Conservation (phyloP, 1,140 invertebrate species). For the Drosophila santomea region DNA sequence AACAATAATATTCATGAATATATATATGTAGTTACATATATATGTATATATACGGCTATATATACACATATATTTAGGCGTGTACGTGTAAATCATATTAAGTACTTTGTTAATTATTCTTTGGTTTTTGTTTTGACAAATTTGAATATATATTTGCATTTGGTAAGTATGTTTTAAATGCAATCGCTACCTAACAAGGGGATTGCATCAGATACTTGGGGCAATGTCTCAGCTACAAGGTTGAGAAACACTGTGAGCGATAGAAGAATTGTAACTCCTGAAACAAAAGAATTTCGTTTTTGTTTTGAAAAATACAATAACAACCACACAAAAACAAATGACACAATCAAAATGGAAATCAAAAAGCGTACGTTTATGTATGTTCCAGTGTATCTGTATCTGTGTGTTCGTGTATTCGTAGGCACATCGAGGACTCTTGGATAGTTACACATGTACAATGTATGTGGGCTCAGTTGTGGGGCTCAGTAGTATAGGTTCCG, state of each 20-base stretch:
- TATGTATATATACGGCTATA: conserved; percentile 61
- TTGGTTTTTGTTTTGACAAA: conserved; percentile 73
- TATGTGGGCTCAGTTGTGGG: conserved; percentile 33
- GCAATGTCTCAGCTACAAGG: conserved; percentile 97
- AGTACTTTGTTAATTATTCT: conserved; percentile 80
- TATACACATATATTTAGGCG: conserved; percentile 77
- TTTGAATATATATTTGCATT: conserved; percentile 84
- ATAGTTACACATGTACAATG: conserved; percentile 10
- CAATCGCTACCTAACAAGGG: conserved; percentile 94
- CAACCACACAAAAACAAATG: conserved; percentile 72
- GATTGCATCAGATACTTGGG: conserved; percentile 97
- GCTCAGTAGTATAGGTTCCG: conserved; percentile 12
- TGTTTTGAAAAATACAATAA: conserved; percentile 80
- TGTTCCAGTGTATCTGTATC: conserved; percentile 51
- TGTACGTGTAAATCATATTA: conserved; percentile 83
- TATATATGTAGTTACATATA: conserved; percentile 72
- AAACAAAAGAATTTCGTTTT: conserved; percentile 88
- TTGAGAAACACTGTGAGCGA: conserved; percentile 99
- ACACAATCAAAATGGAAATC: conserved; percentile 70
- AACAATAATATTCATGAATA: conserved; percentile 84
- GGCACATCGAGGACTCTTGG: conserved; percentile 54
- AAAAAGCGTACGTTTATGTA: conserved; percentile 77
- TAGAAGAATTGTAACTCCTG: conserved; percentile 99
- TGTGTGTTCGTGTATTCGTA: conserved; percentile 30
- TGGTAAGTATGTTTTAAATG: conserved; percentile 83